Evolutionary conservation across 2,888 invertebrate genomes (phyloP).

Genomic region (Norana najaformis): DNA sequence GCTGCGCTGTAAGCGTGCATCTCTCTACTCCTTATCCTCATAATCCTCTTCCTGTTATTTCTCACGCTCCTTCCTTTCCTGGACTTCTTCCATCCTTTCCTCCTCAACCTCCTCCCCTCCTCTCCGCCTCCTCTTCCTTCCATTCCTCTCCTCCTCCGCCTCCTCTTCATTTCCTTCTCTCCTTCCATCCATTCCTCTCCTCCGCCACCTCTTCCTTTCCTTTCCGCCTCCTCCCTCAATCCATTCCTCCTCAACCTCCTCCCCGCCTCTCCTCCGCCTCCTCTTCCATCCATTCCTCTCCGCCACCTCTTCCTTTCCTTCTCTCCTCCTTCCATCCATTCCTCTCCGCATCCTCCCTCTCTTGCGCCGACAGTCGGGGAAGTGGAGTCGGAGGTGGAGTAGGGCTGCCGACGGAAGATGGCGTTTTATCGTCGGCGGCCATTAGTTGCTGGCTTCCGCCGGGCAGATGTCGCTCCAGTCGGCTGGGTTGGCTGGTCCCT

Average conservation of each 20-base stretch:
- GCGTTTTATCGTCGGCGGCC: conserved; percentile 6
- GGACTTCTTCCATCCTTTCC: neutral
- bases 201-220: too few relatives aligned
- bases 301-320: neutral
- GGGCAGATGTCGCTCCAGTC: neutral
- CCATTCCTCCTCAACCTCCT: too few relatives aligned
- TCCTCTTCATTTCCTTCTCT: neutral
- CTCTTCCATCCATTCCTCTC: neutral
- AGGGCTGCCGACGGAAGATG: neutral
- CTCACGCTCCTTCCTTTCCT: too few relatives aligned
- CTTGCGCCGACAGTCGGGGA: neutral
- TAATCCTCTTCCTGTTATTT: neutral
- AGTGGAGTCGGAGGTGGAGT: neutral
- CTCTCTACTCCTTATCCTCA: neutral
- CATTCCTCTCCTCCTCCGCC: too few relatives aligned
- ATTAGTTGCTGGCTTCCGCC: neutral
- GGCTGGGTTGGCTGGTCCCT: neutral
- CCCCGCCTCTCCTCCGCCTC: neutral
- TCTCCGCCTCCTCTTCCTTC: neutral
- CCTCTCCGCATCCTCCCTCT: neutral
- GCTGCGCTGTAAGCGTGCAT: neutral
- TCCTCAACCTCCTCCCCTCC: too few relatives aligned
- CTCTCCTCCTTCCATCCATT: neutral
- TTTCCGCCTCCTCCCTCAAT: neutral
- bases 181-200: neutral